Conservation (phyloP, 1,140 invertebrate genomes). For the Drosophila orena region DNA sequence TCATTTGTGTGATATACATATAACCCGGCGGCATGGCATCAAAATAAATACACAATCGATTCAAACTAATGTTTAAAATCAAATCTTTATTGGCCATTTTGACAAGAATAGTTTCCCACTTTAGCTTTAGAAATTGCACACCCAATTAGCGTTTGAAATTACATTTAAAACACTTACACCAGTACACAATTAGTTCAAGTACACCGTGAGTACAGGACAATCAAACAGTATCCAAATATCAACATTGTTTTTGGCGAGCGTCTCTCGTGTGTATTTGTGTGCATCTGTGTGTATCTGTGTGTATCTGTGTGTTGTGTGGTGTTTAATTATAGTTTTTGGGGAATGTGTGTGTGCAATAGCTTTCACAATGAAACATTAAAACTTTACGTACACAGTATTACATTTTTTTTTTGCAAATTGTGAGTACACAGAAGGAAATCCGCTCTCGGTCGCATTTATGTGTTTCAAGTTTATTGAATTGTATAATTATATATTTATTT, state of each 20-base stretch:
- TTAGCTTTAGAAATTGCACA: conserved; percentile 45
- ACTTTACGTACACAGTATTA: conserved; percentile 50
- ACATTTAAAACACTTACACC: conserved; percentile 63
- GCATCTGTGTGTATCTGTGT: conserved; percentile 14
- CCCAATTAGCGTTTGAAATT: conserved; percentile 57
- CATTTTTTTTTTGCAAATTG: conserved; percentile 37
- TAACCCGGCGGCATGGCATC: background rate
- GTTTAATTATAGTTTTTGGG: conserved; percentile 20
- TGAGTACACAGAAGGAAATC: conserved; percentile 38
- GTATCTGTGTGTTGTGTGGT: conserved; percentile 3
- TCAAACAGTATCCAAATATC: conserved; percentile 45
- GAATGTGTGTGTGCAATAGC: conserved; percentile 55
- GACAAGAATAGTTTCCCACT: conserved; percentile 81
- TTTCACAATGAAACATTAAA: conserved; percentile 58
- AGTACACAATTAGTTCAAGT: conserved; percentile 57
- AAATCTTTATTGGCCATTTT: conserved; percentile 83
- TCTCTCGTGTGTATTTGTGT: conserved; percentile 6
- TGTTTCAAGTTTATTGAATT: conserved; percentile 53
- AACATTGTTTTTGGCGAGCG: conserved; percentile 26
- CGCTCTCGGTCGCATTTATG: conserved; percentile 17
- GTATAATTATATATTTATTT: conserved; percentile 43
- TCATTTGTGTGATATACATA: background rate
- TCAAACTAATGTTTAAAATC: conserved; percentile 49
- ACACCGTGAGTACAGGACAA: conserved; percentile 17
- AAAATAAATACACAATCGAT: background rate